Evolutionary conservation across 1,140 invertebrate genomes (phyloP).

Genomic region (Hydropsyche tenuis): DNA sequence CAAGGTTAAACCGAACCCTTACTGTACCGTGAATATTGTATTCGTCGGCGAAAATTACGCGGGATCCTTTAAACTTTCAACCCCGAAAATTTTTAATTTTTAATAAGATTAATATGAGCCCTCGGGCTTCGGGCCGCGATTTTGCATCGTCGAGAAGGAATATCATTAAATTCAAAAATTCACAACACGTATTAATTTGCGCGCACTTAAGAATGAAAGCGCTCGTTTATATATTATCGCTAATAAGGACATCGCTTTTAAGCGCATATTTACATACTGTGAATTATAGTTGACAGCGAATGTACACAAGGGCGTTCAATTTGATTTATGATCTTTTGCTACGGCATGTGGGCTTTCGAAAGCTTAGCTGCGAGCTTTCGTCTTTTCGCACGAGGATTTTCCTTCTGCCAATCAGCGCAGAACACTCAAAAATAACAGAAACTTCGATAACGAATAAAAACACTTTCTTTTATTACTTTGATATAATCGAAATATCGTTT

Average conservation of each 20-base stretch:
- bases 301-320: slow-evolving; percentile 6
- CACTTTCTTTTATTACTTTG: too few relatives aligned
- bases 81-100: slow-evolving; percentile 7
- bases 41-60: not conserved
- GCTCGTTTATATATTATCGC: too few relatives aligned
- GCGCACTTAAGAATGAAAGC: too few relatives aligned
- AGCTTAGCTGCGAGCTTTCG: slow-evolving; percentile 8
- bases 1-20: not conserved
- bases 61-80: not conserved
- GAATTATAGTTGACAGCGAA: not conserved
- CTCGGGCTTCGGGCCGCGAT: too few relatives aligned
- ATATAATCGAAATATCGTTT: too few relatives aligned
- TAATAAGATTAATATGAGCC: not conserved
- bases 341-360: slow-evolving; percentile 9
- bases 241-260: too few relatives aligned
- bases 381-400: slow-evolving; percentile 5
- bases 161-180: too few relatives aligned
- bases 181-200: too few relatives aligned
- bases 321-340: slow-evolving; percentile 7
- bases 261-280: slow-evolving; percentile 6
- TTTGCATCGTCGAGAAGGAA: too few relatives aligned
- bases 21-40: not conserved
- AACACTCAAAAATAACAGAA: not conserved
- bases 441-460: too few relatives aligned
- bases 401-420: not conserved